Percentiles rank a stretch among this genome's conserved stretches.
Conservation (phyloP, 2,113 vertebrate genomes). For the Macrotis lagotis region DNA sequence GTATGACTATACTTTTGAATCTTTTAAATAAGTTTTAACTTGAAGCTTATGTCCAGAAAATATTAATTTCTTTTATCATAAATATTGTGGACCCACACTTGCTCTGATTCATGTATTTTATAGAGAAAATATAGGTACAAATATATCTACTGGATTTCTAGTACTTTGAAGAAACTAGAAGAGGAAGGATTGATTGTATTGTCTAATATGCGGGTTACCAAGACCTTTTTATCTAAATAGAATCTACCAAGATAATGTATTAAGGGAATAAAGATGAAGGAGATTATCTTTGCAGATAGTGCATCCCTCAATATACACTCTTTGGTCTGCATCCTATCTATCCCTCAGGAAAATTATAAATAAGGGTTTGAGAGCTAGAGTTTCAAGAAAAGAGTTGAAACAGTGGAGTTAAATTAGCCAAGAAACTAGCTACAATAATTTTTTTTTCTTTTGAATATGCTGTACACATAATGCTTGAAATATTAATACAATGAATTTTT, state of each 20-base stretch:
- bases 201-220: neutral
- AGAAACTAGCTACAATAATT: constrained; percentile 7
- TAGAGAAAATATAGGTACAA: neutral
- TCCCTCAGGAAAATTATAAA: neutral
- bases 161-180: neutral
- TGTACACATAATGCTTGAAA: constrained; percentile 32
- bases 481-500: constrained; percentile 28
- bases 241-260: neutral
- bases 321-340: neutral
- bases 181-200: neutral
- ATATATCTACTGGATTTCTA: neutral
- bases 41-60: neutral
- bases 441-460: constrained; percentile 11
- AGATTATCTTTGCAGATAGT: neutral
- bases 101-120: neutral
- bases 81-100: neutral
- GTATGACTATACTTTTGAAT: neutral
- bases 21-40: neutral
- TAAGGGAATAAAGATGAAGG: neutral
- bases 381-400: neutral
- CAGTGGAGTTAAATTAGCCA: neutral
- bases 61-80: neutral
- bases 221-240: neutral
- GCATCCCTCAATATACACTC: neutral
- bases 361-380: neutral